A percentile compares a stretch with the other conserved stretches of the same genome.
Conservation (phyloP, 2,797 vertebrate species). For the Sebastes glaucus region DNA sequence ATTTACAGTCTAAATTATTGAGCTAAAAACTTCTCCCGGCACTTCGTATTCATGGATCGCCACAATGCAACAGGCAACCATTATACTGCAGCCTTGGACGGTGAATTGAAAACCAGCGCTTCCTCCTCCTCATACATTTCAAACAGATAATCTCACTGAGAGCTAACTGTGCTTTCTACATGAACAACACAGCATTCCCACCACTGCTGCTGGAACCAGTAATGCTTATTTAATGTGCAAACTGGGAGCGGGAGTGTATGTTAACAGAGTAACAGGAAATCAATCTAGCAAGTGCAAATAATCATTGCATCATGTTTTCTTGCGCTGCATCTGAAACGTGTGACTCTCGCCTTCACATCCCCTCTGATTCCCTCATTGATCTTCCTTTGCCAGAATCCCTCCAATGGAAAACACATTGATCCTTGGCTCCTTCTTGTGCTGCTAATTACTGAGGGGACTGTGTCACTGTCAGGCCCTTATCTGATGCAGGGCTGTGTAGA, state of each 20-base stretch:
- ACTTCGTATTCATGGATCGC: conserved; percentile 57
- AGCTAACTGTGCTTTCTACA: conserved; percentile 31
- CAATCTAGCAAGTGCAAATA: conserved; percentile 61
- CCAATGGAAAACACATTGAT: conserved; percentile 77
- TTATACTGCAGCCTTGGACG: conserved; percentile 57
- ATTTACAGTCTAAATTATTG: conserved; percentile 65
- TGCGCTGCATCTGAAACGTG: conserved; percentile 38
- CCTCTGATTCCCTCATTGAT: conserved; percentile 62
- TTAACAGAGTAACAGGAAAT: conserved; percentile 58
- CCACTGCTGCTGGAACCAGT: conserved; percentile 37
- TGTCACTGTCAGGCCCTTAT: conserved; percentile 73
- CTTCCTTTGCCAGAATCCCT: conserved; percentile 59
- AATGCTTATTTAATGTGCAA: conserved; percentile 54
- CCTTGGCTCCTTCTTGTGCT: conserved; percentile 70
- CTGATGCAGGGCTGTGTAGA: conserved; percentile 61
- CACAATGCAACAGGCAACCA: conserved; percentile 47
- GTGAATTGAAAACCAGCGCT: conserved; percentile 52
- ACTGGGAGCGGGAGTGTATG: conserved; percentile 33
- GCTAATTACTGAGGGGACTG: conserved; percentile 79
- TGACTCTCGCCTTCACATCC: conserved; percentile 33
- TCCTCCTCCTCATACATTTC: conserved; percentile 52
- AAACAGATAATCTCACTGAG: conserved; percentile 50
- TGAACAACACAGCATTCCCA: conserved; percentile 3
- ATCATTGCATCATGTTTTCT: conserved; percentile 47
- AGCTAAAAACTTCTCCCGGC: conserved; percentile 56